phyloP scores from a whole-genome alignment of 1,140 invertebrate genomes.

The Agrypnia vestita region DNA sequence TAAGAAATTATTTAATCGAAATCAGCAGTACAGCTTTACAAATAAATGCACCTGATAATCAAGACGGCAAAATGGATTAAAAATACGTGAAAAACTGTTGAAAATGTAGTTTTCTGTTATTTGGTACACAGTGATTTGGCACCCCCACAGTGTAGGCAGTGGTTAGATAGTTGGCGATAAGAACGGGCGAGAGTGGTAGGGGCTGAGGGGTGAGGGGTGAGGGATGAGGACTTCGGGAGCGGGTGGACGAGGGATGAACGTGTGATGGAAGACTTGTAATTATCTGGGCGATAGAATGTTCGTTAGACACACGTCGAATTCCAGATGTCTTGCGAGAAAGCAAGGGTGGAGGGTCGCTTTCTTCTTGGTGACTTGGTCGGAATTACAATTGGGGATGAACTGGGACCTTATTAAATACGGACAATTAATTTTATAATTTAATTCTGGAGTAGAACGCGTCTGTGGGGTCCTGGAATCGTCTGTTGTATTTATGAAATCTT shows the following conservation, averaged over 20 bases:
- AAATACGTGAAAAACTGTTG: too few species aligned
- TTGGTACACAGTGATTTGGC: too few species aligned
- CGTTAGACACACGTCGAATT: slow-evolving; percentile 61
- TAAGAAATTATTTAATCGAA: too few species aligned
- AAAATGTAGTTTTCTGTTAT: too few species aligned
- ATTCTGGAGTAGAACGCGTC: too few species aligned
- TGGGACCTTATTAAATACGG: neutral
- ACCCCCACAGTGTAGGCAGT: neutral
- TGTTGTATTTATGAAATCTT: too few species aligned
- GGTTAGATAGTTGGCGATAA: neutral
- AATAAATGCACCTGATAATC: too few species aligned
- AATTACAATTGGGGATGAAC: slow-evolving; percentile 27
- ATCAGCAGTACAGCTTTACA: too few species aligned
- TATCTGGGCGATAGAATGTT: slow-evolving; percentile 61
- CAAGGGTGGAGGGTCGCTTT: slow-evolving; percentile 37
- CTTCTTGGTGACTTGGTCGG: slow-evolving; percentile 30
- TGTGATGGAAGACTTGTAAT: slow-evolving; percentile 61
- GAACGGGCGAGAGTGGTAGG: neutral
- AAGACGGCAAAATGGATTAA: too few species aligned
- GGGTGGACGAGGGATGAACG: slow-evolving; percentile 35
- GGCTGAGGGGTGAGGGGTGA: neutral
- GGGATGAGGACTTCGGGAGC: neutral
- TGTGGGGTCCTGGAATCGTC: too few species aligned
- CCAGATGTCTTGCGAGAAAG: slow-evolving; percentile 56
- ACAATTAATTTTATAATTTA: too few species aligned